Evolutionary conservation across 2,888 invertebrate species (phyloP).

Genomic region (Penaeus monodon): DNA sequence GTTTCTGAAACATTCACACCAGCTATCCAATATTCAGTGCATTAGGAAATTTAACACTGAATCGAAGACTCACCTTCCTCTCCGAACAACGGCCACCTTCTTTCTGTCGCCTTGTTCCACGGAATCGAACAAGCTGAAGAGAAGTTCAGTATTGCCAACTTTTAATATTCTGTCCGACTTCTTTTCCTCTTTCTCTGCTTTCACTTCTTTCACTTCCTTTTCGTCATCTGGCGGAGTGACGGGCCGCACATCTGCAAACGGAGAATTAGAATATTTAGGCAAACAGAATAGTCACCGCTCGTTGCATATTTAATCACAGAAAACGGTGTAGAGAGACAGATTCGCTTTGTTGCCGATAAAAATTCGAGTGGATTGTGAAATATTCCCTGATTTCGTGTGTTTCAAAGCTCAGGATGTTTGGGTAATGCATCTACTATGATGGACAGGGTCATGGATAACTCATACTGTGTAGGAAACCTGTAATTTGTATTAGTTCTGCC

Average conservation of each 20-base stretch:
- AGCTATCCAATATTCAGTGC: background rate
- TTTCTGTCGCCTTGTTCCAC: conserved; percentile 67
- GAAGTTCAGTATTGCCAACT: conserved; percentile 71
- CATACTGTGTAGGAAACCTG: no score
- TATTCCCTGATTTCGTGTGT: background rate
- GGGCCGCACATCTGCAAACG: conserved; percentile 62
- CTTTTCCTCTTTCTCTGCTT: conserved; percentile 4
- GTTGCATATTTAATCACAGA: no score
- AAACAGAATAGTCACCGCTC: no score
- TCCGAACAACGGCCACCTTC: conserved; percentile 66
- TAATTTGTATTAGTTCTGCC: no score
- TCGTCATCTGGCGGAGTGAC: conserved; percentile 61
- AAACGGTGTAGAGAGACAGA: no score
- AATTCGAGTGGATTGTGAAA: background rate
- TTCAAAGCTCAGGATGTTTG: no score
- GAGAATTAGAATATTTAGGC: background rate
- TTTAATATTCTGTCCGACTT: conserved; percentile 53
- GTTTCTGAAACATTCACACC: background rate
- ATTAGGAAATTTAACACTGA: background rate
- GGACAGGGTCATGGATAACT: no score
- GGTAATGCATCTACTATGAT: no score
- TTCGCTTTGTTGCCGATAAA: no score
- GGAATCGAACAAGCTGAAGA: conserved; percentile 72
- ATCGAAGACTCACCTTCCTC: conserved; percentile 68
- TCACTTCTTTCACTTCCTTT: conserved; percentile 13